Conservation (phyloP, 2,888 invertebrate genomes). For the Silvanus unidentatus region DNA sequence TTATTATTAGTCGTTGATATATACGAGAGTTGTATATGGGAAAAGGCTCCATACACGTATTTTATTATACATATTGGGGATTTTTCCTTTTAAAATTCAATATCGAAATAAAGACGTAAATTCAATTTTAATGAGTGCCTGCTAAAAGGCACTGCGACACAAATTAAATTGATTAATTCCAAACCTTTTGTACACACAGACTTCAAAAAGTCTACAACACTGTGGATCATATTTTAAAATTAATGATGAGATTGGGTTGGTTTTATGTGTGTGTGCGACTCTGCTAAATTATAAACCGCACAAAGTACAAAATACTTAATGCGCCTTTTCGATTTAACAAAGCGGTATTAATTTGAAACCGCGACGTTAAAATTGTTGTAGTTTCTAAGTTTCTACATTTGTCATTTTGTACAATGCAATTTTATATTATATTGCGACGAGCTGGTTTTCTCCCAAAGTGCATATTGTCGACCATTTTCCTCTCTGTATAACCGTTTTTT, state of each 20-base stretch:
- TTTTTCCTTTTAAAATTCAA: no score
- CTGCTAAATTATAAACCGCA: constrained; percentile 4
- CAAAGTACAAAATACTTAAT: constrained; percentile 19
- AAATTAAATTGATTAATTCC: constrained; percentile 22
- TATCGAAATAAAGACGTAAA: constrained; percentile 1
- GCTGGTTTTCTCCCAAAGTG: constrained; percentile 16
- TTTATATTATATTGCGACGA: constrained; percentile 27
- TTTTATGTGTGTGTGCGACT: no score
- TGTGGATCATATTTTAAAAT: constrained; percentile 8
- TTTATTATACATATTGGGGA: no score
- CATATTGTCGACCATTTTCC: constrained; percentile 22
- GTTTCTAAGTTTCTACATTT: constrained; percentile 28
- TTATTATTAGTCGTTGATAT: no score
- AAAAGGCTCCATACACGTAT: no score
- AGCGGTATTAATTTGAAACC: constrained; percentile 28
- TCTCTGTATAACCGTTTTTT: not conserved
- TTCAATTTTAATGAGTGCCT: not conserved
- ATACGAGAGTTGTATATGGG: no score
- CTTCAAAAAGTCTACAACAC: no score
- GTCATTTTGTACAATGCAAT: constrained; percentile 25
- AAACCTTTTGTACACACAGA: not conserved
- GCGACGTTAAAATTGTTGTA: constrained; percentile 26
- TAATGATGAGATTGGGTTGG: constrained; percentile 8
- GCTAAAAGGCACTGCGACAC: constrained; percentile 9
- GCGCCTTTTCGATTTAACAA: constrained; percentile 23